Conservation (phyloP, 2,888 invertebrate genomes). For the Penaeus monodon region DNA sequence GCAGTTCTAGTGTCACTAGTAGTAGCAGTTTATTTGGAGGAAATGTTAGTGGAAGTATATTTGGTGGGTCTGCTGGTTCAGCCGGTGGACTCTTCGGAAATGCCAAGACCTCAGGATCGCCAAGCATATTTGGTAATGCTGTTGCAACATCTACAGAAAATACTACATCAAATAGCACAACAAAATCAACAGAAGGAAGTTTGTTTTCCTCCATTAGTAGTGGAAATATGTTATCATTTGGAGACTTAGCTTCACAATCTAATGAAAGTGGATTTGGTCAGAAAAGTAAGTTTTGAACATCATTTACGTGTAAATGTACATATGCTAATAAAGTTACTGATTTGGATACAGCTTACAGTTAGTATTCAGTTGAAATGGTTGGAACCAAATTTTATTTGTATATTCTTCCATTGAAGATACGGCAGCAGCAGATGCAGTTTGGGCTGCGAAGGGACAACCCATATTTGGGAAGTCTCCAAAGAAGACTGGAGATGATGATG, state of each 20-base stretch:
- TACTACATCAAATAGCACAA: background rate
- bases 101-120: background rate
- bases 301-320: background rate
- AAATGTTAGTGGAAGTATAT: background rate
- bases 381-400: background rate
- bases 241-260: slow-evolving; percentile 10
- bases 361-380: background rate
- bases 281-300: slow-evolving; percentile 9
- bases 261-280: slow-evolving; percentile 12
- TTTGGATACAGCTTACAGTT: no score
- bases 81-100: slow-evolving; percentile 1
- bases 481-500: slow-evolving; percentile 51
- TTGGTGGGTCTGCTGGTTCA: background rate
- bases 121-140: background rate
- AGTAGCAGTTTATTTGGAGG: slow-evolving; percentile 6
- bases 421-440: background rate
- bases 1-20: slow-evolving; percentile 1
- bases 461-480: slow-evolving; percentile 34
- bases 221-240: slow-evolving; percentile 15
- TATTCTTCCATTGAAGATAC: background rate
- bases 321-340: no score
- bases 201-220: background rate
- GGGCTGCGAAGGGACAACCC: slow-evolving; percentile 23
- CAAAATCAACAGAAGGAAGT: background rate
- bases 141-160: background rate